Conservation (phyloP, 1,140 invertebrate species). For the Propsilocerus akamusi region DNA sequence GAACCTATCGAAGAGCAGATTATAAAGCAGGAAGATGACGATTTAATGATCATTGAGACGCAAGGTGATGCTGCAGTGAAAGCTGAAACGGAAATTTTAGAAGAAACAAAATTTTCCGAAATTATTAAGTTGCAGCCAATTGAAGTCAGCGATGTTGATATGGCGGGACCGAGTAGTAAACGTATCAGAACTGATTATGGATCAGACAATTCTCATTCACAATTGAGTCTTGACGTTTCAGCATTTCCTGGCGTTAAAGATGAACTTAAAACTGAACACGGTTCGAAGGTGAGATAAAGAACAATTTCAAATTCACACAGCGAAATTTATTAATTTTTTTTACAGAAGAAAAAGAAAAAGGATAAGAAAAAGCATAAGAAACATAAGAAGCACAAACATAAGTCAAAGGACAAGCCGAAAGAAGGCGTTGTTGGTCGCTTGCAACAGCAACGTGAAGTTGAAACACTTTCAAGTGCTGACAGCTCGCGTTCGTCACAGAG, state of each 20-base stretch:
- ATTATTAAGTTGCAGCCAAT: background rate
- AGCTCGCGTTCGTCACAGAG: background rate
- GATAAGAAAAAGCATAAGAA: constrained; percentile 41
- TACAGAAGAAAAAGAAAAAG: constrained; percentile 63
- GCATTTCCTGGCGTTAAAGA: constrained; percentile 41
- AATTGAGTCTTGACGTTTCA: constrained; percentile 45
- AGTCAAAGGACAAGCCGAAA: constrained; percentile 26
- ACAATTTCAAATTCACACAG: background rate
- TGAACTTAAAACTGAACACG: constrained; percentile 19
- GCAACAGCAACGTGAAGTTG: too few species aligned
- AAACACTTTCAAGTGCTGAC: background rate
- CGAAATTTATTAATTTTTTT: constrained; percentile 24
- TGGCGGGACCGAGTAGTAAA: background rate
- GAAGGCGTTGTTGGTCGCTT: too few species aligned
- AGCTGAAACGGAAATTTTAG: background rate
- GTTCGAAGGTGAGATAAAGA: background rate
- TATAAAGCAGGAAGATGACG: background rate
- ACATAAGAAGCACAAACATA: constrained; percentile 25
- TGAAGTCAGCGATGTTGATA: background rate
- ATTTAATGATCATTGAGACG: background rate
- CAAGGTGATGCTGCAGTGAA: background rate
- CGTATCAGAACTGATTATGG: constrained; percentile 32
- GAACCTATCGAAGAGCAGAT: background rate
- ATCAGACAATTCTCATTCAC: constrained; percentile 53
- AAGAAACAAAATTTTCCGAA: background rate